Percentiles rank a stretch among this genome's conserved stretches.
Evolutionary conservation across 2,797 vertebrate genomes (phyloP).

Genomic region (Chaetophractus vellerosus): DNA sequence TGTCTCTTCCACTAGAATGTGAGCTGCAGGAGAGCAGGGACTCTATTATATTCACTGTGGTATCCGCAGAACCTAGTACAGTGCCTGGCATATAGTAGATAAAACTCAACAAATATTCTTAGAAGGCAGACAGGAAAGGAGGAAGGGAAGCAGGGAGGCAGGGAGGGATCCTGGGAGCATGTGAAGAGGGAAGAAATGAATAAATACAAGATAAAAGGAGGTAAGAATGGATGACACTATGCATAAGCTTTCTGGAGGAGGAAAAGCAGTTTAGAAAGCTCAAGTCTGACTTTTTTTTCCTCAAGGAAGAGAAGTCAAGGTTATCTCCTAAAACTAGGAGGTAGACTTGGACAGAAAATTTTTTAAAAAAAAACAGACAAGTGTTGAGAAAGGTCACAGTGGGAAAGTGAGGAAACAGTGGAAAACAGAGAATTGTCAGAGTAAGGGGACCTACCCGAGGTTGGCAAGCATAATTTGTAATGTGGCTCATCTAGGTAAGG

Average conservation of each 20-base stretch:
- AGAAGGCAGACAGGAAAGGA: not conserved
- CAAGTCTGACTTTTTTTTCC: not conserved
- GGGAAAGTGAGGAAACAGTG: not conserved
- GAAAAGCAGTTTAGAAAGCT: constrained; percentile 48
- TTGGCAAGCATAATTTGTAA: not conserved
- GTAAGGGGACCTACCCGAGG: not conserved
- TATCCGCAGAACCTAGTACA: not conserved
- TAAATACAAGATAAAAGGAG: not conserved
- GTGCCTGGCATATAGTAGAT: not conserved
- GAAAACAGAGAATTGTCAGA: constrained; percentile 6
- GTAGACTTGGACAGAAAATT: constrained; percentile 38
- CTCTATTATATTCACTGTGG: not conserved
- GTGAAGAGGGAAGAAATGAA: not conserved
- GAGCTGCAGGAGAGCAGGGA: not conserved
- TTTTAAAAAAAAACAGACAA: constrained; percentile 39
- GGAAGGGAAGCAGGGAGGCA: not conserved
- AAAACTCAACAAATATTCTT: not conserved
- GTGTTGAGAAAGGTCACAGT: constrained; percentile 50
- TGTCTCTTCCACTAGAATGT: not conserved
- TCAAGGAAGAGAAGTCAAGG: not conserved
- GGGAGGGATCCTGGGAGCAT: not conserved
- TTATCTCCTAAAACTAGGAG: constrained; percentile 39
- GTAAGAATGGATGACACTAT: constrained; percentile 10
- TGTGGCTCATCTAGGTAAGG: not conserved
- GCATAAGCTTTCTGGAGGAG: not conserved